phyloP scores from a whole-genome alignment of 2,888 invertebrate genomes.

The Ophioninae sp. region DNA sequence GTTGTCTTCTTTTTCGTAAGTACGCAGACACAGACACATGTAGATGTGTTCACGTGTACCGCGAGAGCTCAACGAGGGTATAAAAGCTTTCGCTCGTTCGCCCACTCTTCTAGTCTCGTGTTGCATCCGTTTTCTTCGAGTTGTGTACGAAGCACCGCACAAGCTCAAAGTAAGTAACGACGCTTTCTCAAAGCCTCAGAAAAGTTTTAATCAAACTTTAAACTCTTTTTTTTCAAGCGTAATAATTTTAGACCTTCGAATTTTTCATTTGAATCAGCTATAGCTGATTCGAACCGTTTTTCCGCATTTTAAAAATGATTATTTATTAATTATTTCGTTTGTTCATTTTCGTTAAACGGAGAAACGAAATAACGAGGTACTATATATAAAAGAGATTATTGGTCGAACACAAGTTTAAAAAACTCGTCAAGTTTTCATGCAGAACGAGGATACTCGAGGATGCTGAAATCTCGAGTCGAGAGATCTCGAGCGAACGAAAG shows the following conservation, averaged over 20 bases:
- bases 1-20: conserved; percentile 35
- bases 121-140: conserved; percentile 51
- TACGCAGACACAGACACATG: neutral
- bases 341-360: neutral
- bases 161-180: conserved; percentile 51
- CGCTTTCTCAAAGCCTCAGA: neutral
- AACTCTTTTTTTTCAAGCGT: neutral
- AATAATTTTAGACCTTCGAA: neutral
- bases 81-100: conserved; percentile 75
- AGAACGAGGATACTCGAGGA: neutral
- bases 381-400: neutral
- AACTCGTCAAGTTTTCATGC: neutral
- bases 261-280: too few relatives aligned
- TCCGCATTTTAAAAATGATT: too few relatives aligned
- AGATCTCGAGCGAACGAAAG: conserved; percentile 37
- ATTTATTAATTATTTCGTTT: too few relatives aligned
- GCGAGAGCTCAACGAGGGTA: conserved; percentile 64
- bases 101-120: conserved; percentile 76
- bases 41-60: conserved; percentile 1
- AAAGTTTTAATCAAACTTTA: neutral
- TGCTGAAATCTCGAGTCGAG: neutral
- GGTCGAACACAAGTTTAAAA: neutral
- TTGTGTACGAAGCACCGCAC: conserved; percentile 26
- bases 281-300: too few relatives aligned
- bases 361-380: neutral